Conservation (phyloP, 2,888 invertebrate genomes). For the Fragum fragum region DNA sequence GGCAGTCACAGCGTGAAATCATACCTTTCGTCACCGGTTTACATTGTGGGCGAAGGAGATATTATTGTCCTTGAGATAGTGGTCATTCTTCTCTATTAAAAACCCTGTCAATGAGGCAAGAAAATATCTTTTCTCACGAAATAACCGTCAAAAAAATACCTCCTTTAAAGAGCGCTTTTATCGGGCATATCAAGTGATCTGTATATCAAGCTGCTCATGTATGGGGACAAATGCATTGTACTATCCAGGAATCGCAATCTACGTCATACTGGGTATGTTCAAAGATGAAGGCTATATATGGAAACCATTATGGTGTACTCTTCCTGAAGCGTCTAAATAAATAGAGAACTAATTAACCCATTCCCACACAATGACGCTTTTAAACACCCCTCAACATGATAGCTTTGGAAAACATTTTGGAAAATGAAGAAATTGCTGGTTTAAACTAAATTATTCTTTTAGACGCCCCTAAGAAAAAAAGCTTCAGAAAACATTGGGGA, state of each 20-base stretch:
- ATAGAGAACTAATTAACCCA: too few species aligned
- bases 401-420: too few species aligned
- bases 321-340: conserved; percentile 14
- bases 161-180: conserved; percentile 26
- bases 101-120: neutral
- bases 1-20: neutral
- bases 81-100: neutral
- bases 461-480: too few species aligned
- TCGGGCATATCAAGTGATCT: conserved; percentile 2
- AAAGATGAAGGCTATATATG: neutral
- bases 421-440: too few species aligned
- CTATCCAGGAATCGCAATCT: neutral
- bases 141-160: too few species aligned
- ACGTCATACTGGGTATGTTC: neutral
- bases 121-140: too few species aligned
- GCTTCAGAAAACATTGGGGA: too few species aligned
- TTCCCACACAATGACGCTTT: too few species aligned
- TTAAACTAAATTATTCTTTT: neutral
- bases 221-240: too few species aligned
- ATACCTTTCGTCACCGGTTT: neutral
- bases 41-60: too few species aligned
- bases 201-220: conserved; percentile 6
- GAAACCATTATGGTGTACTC: neutral
- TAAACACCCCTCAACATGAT: too few species aligned
- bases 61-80: neutral